phyloP scores from a whole-genome alignment of 2,888 invertebrate species.

The Scrobipalpa costella region DNA sequence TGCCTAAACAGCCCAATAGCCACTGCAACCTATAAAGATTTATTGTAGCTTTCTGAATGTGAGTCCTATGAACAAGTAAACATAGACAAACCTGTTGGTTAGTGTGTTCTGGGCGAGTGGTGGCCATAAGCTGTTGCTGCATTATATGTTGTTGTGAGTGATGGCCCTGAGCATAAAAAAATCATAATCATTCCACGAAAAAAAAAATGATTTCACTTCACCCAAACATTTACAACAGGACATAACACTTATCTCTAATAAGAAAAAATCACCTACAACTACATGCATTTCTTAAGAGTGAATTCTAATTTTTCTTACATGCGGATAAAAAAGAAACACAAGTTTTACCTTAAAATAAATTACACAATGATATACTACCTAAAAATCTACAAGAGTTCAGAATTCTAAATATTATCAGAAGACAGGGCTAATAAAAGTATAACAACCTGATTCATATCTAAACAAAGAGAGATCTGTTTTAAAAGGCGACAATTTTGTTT shows the following conservation, averaged over 20 bases:
- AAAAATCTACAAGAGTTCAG: neutral
- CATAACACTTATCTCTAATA: conserved; percentile 10
- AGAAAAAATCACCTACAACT: neutral
- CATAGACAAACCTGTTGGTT: conserved; percentile 69
- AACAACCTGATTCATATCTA: neutral
- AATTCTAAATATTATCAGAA: neutral
- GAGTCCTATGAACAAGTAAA: neutral
- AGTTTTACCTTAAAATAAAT: too few relatives aligned
- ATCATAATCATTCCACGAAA: neutral
- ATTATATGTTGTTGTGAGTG: conserved; percentile 78
- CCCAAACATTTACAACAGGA: neutral
- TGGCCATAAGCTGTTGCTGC: conserved; percentile 76
- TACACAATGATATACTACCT: neutral
- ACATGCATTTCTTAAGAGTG: conserved; percentile 16
- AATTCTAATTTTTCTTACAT: conserved; percentile 3
- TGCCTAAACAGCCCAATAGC: too few relatives aligned
- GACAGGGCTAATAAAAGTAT: neutral
- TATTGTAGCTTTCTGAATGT: neutral
- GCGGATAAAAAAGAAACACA: neutral
- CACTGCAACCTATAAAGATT: too few relatives aligned
- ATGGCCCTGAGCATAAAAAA: conserved; percentile 56
- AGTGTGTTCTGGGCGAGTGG: conserved; percentile 63
- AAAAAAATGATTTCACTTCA: conserved; percentile 11
- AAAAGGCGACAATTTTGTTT: conserved; percentile 4
- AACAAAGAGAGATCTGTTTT: neutral